phyloP scores from a whole-genome alignment of 2,113 vertebrate species.

The Phodopus roborovskii region DNA sequence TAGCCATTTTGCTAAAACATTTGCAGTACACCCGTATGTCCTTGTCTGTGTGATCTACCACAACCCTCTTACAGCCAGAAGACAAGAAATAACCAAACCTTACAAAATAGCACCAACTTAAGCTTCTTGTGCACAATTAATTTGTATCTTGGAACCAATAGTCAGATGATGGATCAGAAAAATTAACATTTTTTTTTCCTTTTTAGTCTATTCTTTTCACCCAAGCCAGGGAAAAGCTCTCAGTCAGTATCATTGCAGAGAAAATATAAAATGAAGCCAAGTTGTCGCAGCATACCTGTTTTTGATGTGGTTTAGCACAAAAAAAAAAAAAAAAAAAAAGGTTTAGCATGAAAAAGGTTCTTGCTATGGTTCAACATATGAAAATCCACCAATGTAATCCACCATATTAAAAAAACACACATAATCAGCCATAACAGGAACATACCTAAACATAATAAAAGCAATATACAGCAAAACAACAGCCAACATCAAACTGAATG shows the following conservation, averaged over 20 bases:
- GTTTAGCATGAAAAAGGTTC: no score
- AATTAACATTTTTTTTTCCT: background rate
- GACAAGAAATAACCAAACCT: background rate
- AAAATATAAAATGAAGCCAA: background rate
- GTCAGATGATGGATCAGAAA: background rate
- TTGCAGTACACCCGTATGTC: background rate
- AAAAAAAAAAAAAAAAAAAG: no score
- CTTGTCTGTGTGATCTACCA: background rate
- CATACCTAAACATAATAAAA: no score
- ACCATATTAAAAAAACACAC: no score
- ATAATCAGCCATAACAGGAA: no score
- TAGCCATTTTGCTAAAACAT: background rate
- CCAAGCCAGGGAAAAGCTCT: background rate
- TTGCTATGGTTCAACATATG: no score
- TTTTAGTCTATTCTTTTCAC: background rate
- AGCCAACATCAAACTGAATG: no score
- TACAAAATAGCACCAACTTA: background rate
- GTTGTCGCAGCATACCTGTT: background rate
- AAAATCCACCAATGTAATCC: no score
- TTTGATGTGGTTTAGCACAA: background rate
- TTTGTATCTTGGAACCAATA: background rate
- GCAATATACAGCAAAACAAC: no score
- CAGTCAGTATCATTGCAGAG: background rate
- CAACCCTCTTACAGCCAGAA: background rate
- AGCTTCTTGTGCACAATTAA: background rate